Evolutionary conservation across 2,888 invertebrate species (phyloP).

Genomic region (Urechis unicinctus): DNA sequence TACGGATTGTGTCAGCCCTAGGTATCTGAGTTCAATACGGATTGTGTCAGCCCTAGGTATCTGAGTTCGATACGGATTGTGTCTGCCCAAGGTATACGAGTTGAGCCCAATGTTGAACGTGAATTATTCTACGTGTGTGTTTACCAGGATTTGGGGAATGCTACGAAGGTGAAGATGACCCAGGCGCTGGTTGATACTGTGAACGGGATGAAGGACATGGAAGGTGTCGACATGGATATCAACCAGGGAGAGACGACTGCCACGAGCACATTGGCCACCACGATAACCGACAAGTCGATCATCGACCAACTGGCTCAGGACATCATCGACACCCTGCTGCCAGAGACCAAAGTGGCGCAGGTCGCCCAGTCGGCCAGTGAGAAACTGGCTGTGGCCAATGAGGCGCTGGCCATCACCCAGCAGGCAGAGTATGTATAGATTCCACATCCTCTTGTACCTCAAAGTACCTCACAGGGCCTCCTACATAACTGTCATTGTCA

Average conservation of each 20-base stretch:
- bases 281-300: not conserved
- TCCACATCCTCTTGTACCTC: no score
- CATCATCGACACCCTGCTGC: not conserved
- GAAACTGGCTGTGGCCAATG: not conserved
- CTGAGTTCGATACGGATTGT: no score
- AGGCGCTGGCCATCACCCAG: not conserved
- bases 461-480: no score
- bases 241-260: not conserved
- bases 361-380: not conserved
- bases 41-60: no score
- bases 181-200: not conserved
- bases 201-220: not conserved
- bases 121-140: no score
- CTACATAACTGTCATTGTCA: no score
- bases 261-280: not conserved
- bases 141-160: not conserved
- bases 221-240: not conserved
- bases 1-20: no score
- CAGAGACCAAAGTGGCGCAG: not conserved
- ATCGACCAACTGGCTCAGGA: not conserved
- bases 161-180: not conserved
- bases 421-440: not conserved
- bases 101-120: no score
- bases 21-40: no score
- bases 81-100: no score